Evolutionary conservation across 2,797 vertebrate genomes (phyloP), one percentile per base, ranked within the genome.

Genomic region (Lagocephalus sceleratus): DNA sequence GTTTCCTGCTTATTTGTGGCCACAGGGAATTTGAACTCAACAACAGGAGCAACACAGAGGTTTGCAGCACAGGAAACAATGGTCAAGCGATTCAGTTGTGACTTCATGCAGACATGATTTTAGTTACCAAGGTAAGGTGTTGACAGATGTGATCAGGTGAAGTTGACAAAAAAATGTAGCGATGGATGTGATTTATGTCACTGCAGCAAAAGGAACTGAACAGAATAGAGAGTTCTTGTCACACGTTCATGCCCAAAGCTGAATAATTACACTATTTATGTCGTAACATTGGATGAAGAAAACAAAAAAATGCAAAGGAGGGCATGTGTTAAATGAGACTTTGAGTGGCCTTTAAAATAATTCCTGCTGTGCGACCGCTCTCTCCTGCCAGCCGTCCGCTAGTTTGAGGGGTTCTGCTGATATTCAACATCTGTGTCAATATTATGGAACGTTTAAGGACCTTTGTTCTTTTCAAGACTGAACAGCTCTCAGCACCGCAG

Each of bases 371-470:
- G 79, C 74, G 68, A 74, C 66, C 76, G 61, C 60, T 71, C 58
- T 63, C 58, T 56, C 32, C 54, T 42, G 60, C 60, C 73, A 71
- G 67, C 68, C 68, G 72, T 57, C 69, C 67, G 5, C 66, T 20
- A 39, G 53, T 60, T 80, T 71, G 71, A 57, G 51, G 80, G 19
- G 76, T 75, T 82, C 85, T 55, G 52, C 58, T 89, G 79, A 83
- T 86, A 80, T 51, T 64, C 61, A 90, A 85, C 89, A 91, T 90
- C 89, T 91, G 89, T 91, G 87, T 91, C 86, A 91, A 90, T 90
- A 92, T 91, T 89, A 74, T 89, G 76, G 68, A 81, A 82, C 65
- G 71, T 73, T 80, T 71, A 54, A 52, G 65, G 67, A 81, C 78
- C 73, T 79, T 74, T 81, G 77, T 79, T 84, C 77, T 85, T 85